These are phyloP conservation scores for Stichopus horrens DNA, from an alignment of 53 echinoderm and acorn worm species.

Conservation along the genomic window DNA sequence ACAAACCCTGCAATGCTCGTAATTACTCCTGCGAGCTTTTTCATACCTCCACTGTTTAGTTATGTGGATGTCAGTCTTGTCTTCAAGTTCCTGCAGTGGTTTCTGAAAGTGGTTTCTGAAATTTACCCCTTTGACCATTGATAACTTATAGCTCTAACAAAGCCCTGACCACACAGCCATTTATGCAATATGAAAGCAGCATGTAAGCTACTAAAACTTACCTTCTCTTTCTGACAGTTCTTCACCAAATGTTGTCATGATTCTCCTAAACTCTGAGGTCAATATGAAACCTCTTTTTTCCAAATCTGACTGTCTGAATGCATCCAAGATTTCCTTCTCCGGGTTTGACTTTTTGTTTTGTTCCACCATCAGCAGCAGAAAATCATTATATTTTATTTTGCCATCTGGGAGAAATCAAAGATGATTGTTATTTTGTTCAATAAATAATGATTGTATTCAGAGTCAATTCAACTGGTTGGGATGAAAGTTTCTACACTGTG, in stretches of 20 bases:
- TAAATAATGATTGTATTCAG: not conserved
- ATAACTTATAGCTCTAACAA: no score
- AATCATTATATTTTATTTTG: constrained; percentile 90
- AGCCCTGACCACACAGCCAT: no score
- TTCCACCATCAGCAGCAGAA: constrained; percentile 80
- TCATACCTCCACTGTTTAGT: no score
- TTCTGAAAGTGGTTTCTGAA: no score
- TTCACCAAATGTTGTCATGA: constrained; percentile 94
- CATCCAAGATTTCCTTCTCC: constrained; percentile 84
- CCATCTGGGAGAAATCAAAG: constrained; percentile 58
- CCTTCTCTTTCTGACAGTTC: constrained; percentile 66
- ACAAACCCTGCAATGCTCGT: no score
- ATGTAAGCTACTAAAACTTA: not conserved
- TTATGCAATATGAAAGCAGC: no score
- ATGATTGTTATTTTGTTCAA: no score
- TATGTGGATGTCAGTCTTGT: no score
- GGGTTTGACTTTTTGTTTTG: constrained; percentile 72
- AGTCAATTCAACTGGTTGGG: not conserved
- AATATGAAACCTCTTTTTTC: constrained; percentile 77
- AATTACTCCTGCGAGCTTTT: no score
- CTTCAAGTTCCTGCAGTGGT: no score
- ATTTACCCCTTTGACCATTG: no score
- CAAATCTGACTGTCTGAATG: constrained; percentile 76
- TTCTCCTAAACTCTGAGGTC: constrained; percentile 79
- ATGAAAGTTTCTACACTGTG: no score